phyloP scores from a whole-genome alignment of 2,797 vertebrate genomes.

The Anabacerthia variegaticeps region DNA sequence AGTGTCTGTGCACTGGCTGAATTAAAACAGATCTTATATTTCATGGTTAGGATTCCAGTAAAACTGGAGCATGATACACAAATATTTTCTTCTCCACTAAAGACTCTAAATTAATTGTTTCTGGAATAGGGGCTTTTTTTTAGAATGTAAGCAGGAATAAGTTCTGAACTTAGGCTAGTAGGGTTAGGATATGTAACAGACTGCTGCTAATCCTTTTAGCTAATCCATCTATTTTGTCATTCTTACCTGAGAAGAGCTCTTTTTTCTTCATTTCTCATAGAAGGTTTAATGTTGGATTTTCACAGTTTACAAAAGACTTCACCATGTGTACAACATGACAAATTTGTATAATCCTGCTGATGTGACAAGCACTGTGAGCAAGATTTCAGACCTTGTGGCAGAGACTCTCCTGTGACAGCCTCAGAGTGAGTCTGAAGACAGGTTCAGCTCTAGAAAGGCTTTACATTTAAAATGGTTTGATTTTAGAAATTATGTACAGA shows the following conservation, averaged over 20 bases:
- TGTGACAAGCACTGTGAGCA: background rate
- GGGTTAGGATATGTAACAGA: background rate
- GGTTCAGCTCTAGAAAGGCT: background rate
- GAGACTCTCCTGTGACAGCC: background rate
- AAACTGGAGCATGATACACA: background rate
- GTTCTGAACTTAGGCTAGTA: background rate
- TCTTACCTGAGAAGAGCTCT: background rate
- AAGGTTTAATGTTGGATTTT: background rate
- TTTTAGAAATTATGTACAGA: background rate
- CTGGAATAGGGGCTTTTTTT: background rate
- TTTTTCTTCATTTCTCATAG: background rate
- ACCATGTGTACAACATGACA: background rate
- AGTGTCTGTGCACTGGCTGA: slow-evolving; percentile 1
- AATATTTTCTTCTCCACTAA: background rate
- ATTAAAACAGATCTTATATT: slow-evolving; percentile 10
- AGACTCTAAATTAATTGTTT: background rate
- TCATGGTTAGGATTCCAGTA: slow-evolving; percentile 20
- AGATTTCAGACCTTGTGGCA: background rate
- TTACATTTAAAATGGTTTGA: background rate
- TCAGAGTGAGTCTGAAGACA: background rate
- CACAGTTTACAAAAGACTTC: background rate
- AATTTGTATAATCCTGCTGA: background rate
- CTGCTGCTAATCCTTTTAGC: background rate
- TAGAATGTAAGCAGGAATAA: background rate
- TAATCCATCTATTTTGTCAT: background rate